Conservation (phyloP, 2,888 invertebrate species). For the Pachliopta kotzebuea region DNA sequence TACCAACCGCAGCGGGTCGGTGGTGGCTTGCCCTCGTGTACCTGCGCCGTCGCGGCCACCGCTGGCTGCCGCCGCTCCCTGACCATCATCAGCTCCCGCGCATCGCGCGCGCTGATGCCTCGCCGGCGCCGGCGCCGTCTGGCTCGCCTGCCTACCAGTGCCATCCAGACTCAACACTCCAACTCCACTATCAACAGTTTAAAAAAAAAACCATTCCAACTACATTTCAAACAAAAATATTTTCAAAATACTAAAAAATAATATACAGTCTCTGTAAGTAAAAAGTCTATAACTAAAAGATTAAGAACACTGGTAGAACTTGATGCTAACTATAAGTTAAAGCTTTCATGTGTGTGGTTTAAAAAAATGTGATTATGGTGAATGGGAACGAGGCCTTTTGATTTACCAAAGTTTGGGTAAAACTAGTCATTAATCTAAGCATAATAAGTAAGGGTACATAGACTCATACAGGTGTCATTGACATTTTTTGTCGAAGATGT, state of each 20-base stretch:
- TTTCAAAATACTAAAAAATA: background rate
- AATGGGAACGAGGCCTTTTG: background rate
- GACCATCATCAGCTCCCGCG: constrained; percentile 63
- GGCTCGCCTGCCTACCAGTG: constrained; percentile 68
- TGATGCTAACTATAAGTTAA: background rate
- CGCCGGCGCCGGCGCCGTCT: constrained; percentile 54
- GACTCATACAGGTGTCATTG: constrained; percentile 34
- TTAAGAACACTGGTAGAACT: background rate
- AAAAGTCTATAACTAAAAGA: background rate
- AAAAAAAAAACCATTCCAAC: background rate
- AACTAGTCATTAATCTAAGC: constrained; percentile 25
- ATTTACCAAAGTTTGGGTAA: constrained; percentile 30
- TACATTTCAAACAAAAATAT: background rate
- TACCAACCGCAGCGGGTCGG: constrained; percentile 65
- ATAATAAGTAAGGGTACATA: constrained; percentile 32
- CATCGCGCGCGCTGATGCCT: constrained; percentile 71
- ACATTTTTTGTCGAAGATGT: constrained; percentile 11
- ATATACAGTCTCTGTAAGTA: background rate
- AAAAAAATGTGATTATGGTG: background rate
- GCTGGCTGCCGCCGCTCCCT: constrained; percentile 73
- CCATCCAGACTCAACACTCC: constrained; percentile 45
- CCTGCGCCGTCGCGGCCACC: constrained; percentile 69
- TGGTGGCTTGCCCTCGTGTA: constrained; percentile 85
- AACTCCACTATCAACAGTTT: constrained; percentile 46
- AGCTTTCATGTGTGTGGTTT: background rate